A percentile compares a stretch with the other conserved stretches of the same genome.
Conservation (phyloP, 2,113 vertebrate genomes). For the Eulemur rufifrons region DNA sequence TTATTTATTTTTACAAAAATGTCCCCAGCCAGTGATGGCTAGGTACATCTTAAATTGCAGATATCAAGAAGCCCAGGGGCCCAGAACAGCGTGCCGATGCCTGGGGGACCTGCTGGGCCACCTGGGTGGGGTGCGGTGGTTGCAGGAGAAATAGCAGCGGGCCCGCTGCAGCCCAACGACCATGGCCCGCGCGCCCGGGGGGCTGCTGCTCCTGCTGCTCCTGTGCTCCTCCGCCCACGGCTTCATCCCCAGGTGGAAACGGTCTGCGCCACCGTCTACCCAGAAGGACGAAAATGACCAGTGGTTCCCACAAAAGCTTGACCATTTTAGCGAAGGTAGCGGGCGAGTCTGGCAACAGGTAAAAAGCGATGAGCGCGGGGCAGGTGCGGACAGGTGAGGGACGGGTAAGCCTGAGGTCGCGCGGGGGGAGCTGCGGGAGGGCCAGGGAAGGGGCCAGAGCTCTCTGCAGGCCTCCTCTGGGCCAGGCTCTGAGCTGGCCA, state of each 20-base stretch:
- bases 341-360: constrained; percentile 83
- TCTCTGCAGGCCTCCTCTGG: not conserved
- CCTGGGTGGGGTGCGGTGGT: too few relatives aligned
- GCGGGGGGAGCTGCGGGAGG: fast-evolving
- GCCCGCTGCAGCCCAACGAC: not conserved
- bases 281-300: constrained; percentile 54
- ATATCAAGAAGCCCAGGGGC: not conserved
- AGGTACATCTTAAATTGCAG: not conserved
- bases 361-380: not conserved
- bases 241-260: not conserved
- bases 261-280: not conserved
- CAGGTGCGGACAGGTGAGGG: too few relatives aligned
- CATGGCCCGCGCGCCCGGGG: not conserved
- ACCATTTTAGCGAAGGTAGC: constrained; percentile 83
- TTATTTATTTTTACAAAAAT: not conserved
- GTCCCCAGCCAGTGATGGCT: too few relatives aligned
- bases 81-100: too few relatives aligned
- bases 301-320: constrained; percentile 83
- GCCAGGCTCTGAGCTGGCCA: not conserved
- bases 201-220: not conserved
- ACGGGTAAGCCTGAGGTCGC: fast-evolving
- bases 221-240: not conserved
- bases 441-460: not conserved
- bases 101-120: too few relatives aligned
- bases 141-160: not conserved